Evolutionary conservation across 2,113 vertebrate genomes (phyloP).

Genomic region (Coreoperca whiteheadi): DNA sequence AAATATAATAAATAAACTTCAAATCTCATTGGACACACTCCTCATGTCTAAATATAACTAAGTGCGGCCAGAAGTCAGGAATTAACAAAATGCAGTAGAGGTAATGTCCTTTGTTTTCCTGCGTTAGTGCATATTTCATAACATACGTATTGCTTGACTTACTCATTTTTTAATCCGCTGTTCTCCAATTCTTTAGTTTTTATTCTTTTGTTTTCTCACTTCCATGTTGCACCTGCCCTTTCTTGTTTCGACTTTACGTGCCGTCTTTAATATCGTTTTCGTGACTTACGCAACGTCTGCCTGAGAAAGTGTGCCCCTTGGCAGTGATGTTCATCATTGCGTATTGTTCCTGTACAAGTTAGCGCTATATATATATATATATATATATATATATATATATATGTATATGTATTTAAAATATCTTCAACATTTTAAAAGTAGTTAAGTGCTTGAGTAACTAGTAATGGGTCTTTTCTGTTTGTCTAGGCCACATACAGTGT

Average conservation of each 20-base stretch:
- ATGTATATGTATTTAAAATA: background rate
- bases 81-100: constrained; percentile 23
- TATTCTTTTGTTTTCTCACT: background rate
- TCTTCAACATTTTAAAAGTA: background rate
- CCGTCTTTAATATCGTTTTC: too few species aligned
- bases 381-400: too few species aligned
- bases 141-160: background rate
- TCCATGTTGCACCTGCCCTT: background rate
- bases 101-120: background rate
- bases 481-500: background rate
- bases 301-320: too few species aligned
- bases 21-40: constrained; percentile 44
- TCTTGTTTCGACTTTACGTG: background rate
- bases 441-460: background rate
- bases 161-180: background rate
- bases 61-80: constrained; percentile 33
- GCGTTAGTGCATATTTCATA: background rate
- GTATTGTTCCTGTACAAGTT: background rate
- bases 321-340: background rate
- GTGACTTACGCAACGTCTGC: too few species aligned
- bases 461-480: background rate
- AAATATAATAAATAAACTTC: constrained; percentile 54
- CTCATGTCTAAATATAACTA: constrained; percentile 44
- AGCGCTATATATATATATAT: too few species aligned
- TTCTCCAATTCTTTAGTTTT: background rate